Evolutionary conservation across 2,113 vertebrate genomes (phyloP), one percentile per base, ranked within the genome.

Genomic region (Oreochromis spilurus): DNA sequence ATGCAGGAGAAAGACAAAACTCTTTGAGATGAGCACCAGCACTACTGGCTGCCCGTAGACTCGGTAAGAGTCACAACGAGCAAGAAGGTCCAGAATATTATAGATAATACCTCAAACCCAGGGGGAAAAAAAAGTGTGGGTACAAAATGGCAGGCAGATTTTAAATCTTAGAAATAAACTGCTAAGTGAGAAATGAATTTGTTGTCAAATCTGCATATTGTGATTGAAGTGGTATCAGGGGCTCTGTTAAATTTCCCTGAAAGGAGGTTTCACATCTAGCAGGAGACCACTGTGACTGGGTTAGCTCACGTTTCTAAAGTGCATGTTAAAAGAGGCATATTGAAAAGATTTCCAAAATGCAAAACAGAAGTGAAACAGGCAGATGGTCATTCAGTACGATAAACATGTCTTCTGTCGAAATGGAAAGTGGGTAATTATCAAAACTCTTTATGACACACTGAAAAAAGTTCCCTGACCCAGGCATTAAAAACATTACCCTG

Each of bases 341-440:
- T 34, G 13, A 87, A 88, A 88, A 65, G 60, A 86, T 84, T 88
- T 85, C 54, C 83, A 81, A 88, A 90, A 91, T 84, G 78, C 62
- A 85, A 91, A 93, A 85, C 89, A 91, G 86, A 90, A 77, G 81
- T 78, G 84, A 88, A 88, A 87, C 10, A 36, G 40, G 57, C 88
- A 88, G 84, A 91, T 82, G 89, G 88, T 89, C 90, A 72, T 80
- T 84, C 54, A 31, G 43, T 53, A 90, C 17, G 38, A 93, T 92
- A 91, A 93, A 93, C 92, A 91, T 53, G 72, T 93, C 91, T 87
- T 72, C 88, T 81, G 89, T 87, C 31, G 29, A 91, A 90, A 93
- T 93, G 94, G 94, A 95, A 94, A 94, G 84, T 48, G 62, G 77
- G 79, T 87, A 84, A 93, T 94, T 87, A 91, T 80, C 82, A 85